Conservation (phyloP, 2,113 vertebrate species). For the Meriones unguiculatus region DNA sequence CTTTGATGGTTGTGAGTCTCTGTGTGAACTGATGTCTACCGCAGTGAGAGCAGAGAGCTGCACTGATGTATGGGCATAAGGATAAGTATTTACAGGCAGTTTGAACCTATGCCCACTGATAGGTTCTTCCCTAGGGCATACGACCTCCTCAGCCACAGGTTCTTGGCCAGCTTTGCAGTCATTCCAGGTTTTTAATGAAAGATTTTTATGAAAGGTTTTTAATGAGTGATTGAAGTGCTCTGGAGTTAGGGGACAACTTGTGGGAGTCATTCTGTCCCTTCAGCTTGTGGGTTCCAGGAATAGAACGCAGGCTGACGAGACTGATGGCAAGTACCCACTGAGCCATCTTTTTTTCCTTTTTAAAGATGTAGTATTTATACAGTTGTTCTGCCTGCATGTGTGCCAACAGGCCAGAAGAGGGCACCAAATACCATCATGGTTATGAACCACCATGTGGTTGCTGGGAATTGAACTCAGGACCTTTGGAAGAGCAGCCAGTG, state of each 20-base stretch:
- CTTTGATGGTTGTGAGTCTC: background rate
- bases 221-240: background rate
- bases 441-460: too few species aligned
- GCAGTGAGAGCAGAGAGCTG: background rate
- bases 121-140: background rate
- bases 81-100: background rate
- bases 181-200: background rate
- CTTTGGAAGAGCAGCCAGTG: too few species aligned
- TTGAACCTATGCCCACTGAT: background rate
- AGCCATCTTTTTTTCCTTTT: too few species aligned
- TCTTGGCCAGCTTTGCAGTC: background rate
- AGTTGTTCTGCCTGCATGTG: too few species aligned
- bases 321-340: background rate
- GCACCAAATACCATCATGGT: too few species aligned
- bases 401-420: too few species aligned
- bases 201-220: too few species aligned
- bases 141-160: too few species aligned
- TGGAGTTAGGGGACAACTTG: background rate
- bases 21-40: too few species aligned
- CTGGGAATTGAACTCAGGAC: too few species aligned
- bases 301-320: background rate
- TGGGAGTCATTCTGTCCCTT: background rate
- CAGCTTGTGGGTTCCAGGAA: background rate
- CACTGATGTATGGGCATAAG: background rate
- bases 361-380: too few species aligned